Percentiles rank a stretch among this genome's conserved stretches.
These are phyloP conservation scores for Ispidina lecontei DNA, from an alignment of 2,797 vertebrate species.

Conservation along the genomic window DNA sequence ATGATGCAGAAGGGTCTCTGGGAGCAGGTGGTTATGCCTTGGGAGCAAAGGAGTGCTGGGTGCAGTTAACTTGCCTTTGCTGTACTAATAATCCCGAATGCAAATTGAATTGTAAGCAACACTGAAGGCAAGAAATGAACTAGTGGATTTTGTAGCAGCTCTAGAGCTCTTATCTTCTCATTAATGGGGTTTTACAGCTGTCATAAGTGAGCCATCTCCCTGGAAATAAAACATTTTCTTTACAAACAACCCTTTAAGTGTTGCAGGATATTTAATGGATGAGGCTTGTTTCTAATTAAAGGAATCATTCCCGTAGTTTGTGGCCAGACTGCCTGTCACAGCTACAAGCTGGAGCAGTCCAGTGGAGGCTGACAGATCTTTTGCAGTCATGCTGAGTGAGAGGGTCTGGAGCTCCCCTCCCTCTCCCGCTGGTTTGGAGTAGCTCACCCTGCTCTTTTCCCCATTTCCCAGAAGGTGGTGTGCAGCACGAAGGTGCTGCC, in stretches of 20 bases:
- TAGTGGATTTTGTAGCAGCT: background rate
- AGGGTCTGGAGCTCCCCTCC: background rate
- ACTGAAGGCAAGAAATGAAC: conserved; percentile 5
- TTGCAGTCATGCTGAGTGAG: background rate
- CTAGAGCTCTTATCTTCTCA: background rate
- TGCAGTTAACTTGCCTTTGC: background rate
- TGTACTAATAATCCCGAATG: background rate
- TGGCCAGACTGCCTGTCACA: background rate
- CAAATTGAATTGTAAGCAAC: background rate
- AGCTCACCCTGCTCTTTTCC: background rate
- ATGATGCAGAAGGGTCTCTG: background rate
- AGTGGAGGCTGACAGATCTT: background rate
- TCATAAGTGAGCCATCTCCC: background rate
- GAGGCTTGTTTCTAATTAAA: conserved; percentile 23
- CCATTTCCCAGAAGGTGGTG: background rate
- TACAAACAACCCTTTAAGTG: background rate
- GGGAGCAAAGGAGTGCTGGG: background rate
- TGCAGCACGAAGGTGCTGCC: accelerated
- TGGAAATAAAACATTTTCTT: conserved; percentile 32
- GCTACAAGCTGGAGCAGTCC: background rate
- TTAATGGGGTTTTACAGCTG: conserved; percentile 22
- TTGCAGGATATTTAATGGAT: conserved; percentile 7
- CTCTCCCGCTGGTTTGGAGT: background rate
- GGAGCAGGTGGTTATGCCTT: background rate
- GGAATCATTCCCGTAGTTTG: background rate